These are phyloP conservation scores for Takifugu ocellatus DNA, from an alignment of 2,797 vertebrate genomes.

Conservation along the genomic window DNA sequence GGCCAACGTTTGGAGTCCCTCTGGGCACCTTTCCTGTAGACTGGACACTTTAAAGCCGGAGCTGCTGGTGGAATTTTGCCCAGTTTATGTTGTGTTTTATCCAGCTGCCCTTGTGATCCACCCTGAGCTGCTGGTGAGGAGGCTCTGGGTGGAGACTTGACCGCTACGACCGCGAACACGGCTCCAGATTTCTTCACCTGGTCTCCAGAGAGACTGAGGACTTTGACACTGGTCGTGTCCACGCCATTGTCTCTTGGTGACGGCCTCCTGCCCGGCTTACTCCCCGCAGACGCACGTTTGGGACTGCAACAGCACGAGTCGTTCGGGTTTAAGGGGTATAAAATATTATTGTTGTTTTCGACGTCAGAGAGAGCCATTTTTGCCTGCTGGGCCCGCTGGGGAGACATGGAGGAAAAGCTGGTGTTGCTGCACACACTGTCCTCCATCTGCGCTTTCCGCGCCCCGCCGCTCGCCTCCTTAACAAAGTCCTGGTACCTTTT, in stretches of 20 bases:
- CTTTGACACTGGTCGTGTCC: conserved; percentile 54
- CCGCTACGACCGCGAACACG: conserved; percentile 70
- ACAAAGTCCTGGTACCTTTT: conserved; percentile 71
- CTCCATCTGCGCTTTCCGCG: conserved; percentile 28
- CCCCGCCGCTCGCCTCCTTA: conserved; percentile 20
- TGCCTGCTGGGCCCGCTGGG: conserved; percentile 8
- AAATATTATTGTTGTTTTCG: conserved; percentile 50
- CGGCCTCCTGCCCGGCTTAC: not conserved
- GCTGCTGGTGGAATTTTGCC: conserved; percentile 42
- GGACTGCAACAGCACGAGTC: not conserved
- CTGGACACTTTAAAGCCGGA: conserved; percentile 3
- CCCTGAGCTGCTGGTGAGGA: conserved; percentile 1
- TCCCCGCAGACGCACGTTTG: not conserved
- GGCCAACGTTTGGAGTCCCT: conserved; percentile 37
- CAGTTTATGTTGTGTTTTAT: conserved; percentile 46
- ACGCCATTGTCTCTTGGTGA: not conserved
- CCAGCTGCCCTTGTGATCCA: conserved; percentile 4
- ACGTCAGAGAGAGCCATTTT: conserved; percentile 41
- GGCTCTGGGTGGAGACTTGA: conserved; percentile 57
- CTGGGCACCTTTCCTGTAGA: conserved; percentile 8
- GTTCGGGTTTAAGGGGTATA: conserved; percentile 11
- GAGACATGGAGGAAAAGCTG: conserved; percentile 25
- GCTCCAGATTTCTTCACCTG: conserved; percentile 51
- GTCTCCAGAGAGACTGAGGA: conserved; percentile 58
- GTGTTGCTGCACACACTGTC: conserved; percentile 23